phyloP scores from a whole-genome alignment of 2,888 invertebrate genomes.

The Andrena praecox region DNA sequence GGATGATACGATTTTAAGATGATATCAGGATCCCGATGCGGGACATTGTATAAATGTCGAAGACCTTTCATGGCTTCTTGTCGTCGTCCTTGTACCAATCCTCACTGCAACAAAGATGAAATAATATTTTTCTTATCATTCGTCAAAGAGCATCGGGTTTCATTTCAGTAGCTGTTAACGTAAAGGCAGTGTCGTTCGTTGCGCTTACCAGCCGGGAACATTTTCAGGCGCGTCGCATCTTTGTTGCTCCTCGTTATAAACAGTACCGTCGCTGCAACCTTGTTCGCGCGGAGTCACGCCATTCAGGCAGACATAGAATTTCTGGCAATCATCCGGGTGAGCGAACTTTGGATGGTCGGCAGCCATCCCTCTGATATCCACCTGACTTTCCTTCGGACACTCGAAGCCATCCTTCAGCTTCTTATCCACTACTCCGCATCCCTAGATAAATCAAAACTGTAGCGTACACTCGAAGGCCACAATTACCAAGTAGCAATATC shows the following conservation, averaged over 20 bases:
- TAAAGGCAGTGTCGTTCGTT: neutral
- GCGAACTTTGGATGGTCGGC: slow-evolving; percentile 94
- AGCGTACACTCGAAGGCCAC: neutral
- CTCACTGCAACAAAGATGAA: slow-evolving; percentile 86
- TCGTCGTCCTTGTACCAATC: slow-evolving; percentile 96
- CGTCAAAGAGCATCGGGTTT: too few species aligned
- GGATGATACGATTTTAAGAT: slow-evolving; percentile 62
- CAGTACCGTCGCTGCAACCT: slow-evolving; percentile 94
- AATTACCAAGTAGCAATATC: too few species aligned
- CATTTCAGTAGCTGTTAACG: too few species aligned
- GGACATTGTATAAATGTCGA: slow-evolving; percentile 78
- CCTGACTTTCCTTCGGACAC: slow-evolving; percentile 90
- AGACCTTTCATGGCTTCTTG: slow-evolving; percentile 78
- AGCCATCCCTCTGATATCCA: slow-evolving; percentile 89
- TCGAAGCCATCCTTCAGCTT: slow-evolving; percentile 93
- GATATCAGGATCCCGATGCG: slow-evolving; percentile 82
- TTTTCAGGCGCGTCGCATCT: slow-evolving; percentile 96
- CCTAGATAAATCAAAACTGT: slow-evolving; percentile 65
- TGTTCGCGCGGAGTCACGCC: slow-evolving; percentile 94
- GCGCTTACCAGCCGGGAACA: slow-evolving; percentile 93
- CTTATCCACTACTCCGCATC: slow-evolving; percentile 82
- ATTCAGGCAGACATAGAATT: slow-evolving; percentile 96
- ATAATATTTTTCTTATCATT: neutral
- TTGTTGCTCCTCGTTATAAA: slow-evolving; percentile 95
- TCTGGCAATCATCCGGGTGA: slow-evolving; percentile 95